Evolutionary conservation across 2,888 invertebrate genomes (phyloP).

Genomic region (Bellardia bayeri): DNA sequence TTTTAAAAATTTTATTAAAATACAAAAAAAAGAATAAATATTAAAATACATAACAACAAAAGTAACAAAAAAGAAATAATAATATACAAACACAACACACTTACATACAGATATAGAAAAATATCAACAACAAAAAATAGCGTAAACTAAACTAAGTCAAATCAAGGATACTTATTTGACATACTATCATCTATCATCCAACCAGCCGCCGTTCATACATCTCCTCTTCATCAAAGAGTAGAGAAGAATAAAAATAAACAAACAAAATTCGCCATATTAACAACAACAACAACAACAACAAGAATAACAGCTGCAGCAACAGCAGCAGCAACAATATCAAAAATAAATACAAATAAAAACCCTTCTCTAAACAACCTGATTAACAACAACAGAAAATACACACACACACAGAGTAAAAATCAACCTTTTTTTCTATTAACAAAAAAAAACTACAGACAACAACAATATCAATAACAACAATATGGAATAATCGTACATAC

Average conservation of each 20-base stretch:
- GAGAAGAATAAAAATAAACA: conserved; percentile 4
- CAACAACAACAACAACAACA: conserved; percentile 1
- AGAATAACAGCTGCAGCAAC: neutral
- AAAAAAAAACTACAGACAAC: conserved; percentile 25
- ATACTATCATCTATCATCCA: neutral
- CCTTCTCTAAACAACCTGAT: conserved; percentile 8
- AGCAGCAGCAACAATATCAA: conserved; percentile 8
- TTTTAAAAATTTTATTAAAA: conserved; percentile 54
- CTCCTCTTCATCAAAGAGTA: neutral
- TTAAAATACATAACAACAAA: neutral
- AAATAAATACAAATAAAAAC: conserved; percentile 19
- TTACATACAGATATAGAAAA: neutral
- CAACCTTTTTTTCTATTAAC: conserved; percentile 28
- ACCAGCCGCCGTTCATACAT: neutral
- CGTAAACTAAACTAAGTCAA: conserved; percentile 45
- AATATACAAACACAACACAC: neutral
- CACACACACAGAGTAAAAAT: conserved; percentile 8
- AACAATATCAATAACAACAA: neutral
- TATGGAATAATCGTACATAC: neutral
- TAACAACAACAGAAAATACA: neutral
- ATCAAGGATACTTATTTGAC: conserved; percentile 41
- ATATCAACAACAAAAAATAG: conserved; percentile 7
- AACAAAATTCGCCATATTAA: conserved; percentile 48
- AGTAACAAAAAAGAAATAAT: neutral
- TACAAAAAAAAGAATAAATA: neutral